A percentile compares a stretch with the other conserved stretches of the same genome.
These are phyloP conservation scores for Cossypha niveicapilla DNA, from an alignment of 2,797 vertebrate genomes.

Conservation along the genomic window DNA sequence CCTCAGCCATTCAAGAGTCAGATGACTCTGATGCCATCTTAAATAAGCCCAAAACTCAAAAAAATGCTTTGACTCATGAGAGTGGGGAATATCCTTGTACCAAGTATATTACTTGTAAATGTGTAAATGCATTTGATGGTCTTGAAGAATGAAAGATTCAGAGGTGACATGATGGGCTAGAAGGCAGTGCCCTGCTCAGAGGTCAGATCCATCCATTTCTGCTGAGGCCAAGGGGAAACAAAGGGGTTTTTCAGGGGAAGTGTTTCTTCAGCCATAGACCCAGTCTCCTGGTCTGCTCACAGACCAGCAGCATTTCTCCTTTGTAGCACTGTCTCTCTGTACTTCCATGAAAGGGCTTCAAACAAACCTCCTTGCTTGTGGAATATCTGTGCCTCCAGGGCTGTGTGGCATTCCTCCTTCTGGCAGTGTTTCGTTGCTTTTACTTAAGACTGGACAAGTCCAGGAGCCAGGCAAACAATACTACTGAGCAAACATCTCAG, in stretches of 20 bases:
- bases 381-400: neutral
- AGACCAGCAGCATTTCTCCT: neutral
- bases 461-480: neutral
- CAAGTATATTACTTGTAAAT: neutral
- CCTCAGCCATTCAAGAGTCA: neutral
- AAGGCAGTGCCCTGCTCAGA: neutral
- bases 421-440: neutral
- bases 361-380: neutral
- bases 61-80: neutral
- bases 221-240: neutral
- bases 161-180: fast-evolving
- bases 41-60: neutral
- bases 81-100: neutral
- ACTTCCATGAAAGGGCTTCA: neutral
- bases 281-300: neutral
- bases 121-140: neutral
- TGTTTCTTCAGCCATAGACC: neutral
- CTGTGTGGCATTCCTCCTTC: neutral
- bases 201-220: neutral
- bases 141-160: neutral
- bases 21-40: neutral
- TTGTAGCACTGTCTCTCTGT: neutral
- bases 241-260: neutral
- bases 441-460: neutral
- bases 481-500: neutral